Base-by-base conservation (phyloP, 1,140 invertebrate genomes). In the Drosophila paulistorum region DNA sequence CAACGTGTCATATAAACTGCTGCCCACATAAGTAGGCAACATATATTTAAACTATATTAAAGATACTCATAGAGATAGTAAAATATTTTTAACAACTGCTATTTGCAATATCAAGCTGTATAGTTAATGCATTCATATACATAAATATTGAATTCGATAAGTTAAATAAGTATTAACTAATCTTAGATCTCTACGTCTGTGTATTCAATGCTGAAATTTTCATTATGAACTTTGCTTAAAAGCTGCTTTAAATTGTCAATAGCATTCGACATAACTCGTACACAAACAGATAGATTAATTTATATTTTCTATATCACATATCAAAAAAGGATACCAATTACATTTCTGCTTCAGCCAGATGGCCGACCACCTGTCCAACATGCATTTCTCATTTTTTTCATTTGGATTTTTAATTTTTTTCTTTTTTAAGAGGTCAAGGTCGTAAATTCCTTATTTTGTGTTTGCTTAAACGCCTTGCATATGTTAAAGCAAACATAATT, bases 261-360 rank as follows among this genome's bases (percentile, higher is more conserved):
- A 7, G 14, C 45, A 60, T 17, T 33, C 58, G 1, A 9, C 57
- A 6, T 14, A 59, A 37, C 7, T 37, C 5, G 23, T 30, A 45
- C 11, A 23, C 14, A 66, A 73, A 81, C 65, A 79, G 74, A 78
- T 82, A 75, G 75, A 42, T 70, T 86, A 85, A 86, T 74, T 78
- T 65, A 70, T 75, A 85, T 86, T 78, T 75, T 41, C 59, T 26
- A 51, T 51, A 23, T 6, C 17, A 9, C 20, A 9, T 17, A 26
- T 20, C 2, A 23, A 17, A 23, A 48, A 10, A 51, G 45, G 9
- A 1, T 1, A 11, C 30, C 5, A 1, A 1, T 3, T 17, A 51
- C n/a, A 51, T 51, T 17, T 23, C 17, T 11, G 17, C 9, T 72
- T 33, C 51, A 65, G 11, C 37, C 67, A 62, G 45, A 68, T 45